These are phyloP conservation scores for Pteromalus puparum DNA, from an alignment of 1,140 invertebrate genomes.

Conservation along the genomic window DNA sequence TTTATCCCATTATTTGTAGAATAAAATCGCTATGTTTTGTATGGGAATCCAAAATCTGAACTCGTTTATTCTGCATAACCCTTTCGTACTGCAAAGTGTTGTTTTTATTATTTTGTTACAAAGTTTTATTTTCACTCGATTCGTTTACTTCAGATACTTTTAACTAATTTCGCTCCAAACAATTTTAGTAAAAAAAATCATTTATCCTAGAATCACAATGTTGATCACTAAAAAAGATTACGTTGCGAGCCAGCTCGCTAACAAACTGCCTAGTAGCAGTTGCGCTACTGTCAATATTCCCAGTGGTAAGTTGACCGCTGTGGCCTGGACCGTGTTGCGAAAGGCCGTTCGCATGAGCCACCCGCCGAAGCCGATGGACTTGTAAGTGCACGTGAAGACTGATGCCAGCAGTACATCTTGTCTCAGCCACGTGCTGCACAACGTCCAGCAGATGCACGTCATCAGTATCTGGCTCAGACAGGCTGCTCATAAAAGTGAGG, in stretches of 20 bases:
- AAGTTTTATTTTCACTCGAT: not conserved
- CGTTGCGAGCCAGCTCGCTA: conserved; percentile 68
- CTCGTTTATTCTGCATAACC: conserved; percentile 42
- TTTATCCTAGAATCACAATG: not conserved
- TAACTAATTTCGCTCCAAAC: not conserved
- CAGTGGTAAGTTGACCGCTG: conserved; percentile 70
- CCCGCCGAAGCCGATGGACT: conserved; percentile 69
- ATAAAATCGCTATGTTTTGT: conserved; percentile 76
- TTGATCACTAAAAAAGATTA: conserved; percentile 38
- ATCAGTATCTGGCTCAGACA: conserved; percentile 68
- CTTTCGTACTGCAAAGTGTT: conserved; percentile 31
- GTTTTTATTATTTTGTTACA: conserved; percentile 39
- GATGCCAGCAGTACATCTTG: conserved; percentile 66
- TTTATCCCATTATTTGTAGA: conserved; percentile 74
- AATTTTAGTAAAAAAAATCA: conserved; percentile 13
- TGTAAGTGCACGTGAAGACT: conserved; percentile 70
- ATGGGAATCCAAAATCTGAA: conserved; percentile 65
- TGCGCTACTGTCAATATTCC: conserved; percentile 69
- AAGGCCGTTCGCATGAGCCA: conserved; percentile 69
- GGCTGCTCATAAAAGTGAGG: conserved; percentile 54
- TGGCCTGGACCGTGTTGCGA: conserved; percentile 62
- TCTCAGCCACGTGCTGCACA: conserved; percentile 68
- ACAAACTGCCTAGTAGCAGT: conserved; percentile 69
- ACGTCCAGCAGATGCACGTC: conserved; percentile 68
- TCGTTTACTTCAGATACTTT: conserved; percentile 16